Percentiles rank a stretch among this genome's conserved stretches.
These are phyloP conservation scores for Creontiades dilutus DNA, from an alignment of 2,888 invertebrate species.

Conservation along the genomic window DNA sequence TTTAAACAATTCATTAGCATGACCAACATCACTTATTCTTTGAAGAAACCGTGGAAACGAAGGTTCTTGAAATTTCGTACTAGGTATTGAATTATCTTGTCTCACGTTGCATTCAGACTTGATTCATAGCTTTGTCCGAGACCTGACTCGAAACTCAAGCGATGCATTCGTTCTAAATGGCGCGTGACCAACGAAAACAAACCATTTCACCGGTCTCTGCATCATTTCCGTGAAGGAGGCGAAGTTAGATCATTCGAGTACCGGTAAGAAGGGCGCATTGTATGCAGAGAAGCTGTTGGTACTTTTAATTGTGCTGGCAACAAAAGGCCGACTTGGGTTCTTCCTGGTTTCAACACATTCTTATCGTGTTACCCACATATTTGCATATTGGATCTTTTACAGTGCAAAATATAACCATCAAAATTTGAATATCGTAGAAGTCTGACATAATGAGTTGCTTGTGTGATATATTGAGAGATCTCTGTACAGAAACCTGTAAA, in stretches of 20 bases:
- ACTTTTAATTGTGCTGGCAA: constrained; percentile 20
- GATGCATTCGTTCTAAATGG: constrained; percentile 23
- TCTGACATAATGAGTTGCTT: no score
- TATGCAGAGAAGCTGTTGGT: constrained; percentile 5
- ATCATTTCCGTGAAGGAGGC: constrained; percentile 17
- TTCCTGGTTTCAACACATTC: constrained; percentile 1
- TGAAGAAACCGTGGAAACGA: no score
- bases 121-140: background rate
- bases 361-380: background rate
- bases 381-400: background rate
- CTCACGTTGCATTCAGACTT: background rate
- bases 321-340: background rate
- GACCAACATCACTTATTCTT: no score
- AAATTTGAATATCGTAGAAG: no score
- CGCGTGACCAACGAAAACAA: constrained; percentile 9
- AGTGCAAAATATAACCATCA: no score
- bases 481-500: no score
- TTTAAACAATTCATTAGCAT: no score
- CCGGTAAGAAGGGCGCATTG: constrained; percentile 11
- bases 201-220: background rate
- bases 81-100: no score
- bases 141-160: background rate
- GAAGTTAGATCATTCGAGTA: background rate
- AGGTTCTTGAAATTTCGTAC: no score
- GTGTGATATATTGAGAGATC: no score